These are phyloP conservation scores for Druon quercuslanigerum DNA, from an alignment of 1,140 invertebrate genomes.

Conservation along the genomic window DNA sequence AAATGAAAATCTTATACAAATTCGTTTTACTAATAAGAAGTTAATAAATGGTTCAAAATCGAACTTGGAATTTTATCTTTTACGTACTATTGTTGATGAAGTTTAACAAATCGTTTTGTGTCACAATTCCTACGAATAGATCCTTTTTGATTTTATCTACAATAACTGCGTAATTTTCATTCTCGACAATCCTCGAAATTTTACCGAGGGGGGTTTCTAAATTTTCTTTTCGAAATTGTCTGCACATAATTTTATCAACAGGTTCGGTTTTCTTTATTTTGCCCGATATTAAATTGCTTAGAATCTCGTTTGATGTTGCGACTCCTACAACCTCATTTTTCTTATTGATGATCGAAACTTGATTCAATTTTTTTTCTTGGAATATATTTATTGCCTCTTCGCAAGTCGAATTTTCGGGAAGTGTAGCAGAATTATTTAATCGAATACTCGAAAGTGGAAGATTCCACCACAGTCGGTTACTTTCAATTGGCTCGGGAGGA, in stretches of 20 bases:
- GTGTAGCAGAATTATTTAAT: constrained; percentile 77
- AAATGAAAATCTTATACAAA: not conserved
- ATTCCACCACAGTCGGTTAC: constrained; percentile 83
- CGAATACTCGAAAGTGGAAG: constrained; percentile 79
- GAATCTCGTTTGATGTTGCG: constrained; percentile 83
- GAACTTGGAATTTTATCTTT: not conserved
- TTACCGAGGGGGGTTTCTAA: constrained; percentile 81
- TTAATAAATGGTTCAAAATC: not conserved
- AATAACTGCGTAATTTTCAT: constrained; percentile 86
- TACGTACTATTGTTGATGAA: constrained; percentile 71
- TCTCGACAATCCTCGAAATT: constrained; percentile 88
- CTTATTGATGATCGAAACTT: constrained; percentile 84
- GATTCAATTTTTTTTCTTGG: constrained; percentile 80
- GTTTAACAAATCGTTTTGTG: constrained; percentile 80
- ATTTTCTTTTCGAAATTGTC: constrained; percentile 85
- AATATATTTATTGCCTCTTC: constrained; percentile 82
- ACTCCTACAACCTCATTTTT: constrained; percentile 81
- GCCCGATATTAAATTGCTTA: constrained; percentile 83
- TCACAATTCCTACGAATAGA: constrained; percentile 80
- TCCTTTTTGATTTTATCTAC: constrained; percentile 72
- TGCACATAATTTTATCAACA: constrained; percentile 81
- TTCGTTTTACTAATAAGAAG: no score
- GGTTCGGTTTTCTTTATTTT: constrained; percentile 79
- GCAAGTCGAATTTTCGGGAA: constrained; percentile 79
- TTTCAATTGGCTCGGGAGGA: constrained; percentile 50